Evolutionary conservation across 2,113 vertebrate genomes (phyloP).

Genomic region (Columba janthina): DNA sequence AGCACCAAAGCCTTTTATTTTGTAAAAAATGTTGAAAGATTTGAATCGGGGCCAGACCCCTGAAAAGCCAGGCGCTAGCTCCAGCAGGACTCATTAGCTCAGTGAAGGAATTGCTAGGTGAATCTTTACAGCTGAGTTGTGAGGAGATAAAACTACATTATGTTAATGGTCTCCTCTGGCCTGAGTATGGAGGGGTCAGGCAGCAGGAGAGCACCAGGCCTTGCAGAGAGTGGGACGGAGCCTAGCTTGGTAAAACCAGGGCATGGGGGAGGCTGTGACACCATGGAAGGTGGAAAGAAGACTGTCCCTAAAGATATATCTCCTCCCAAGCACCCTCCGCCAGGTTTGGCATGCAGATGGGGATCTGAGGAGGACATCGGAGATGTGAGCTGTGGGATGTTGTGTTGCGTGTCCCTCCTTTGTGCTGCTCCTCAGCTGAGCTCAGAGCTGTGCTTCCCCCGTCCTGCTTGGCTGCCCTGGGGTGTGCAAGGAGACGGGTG

Average conservation of each 20-base stretch:
- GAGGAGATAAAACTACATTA: background rate
- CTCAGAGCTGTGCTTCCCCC: background rate
- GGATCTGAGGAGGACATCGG: background rate
- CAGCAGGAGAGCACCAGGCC: background rate
- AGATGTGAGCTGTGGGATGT: background rate
- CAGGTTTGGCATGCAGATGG: fast-evolving
- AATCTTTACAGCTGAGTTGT: background rate
- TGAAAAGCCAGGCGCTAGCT: background rate
- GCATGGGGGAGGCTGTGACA: background rate
- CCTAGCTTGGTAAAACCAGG: background rate
- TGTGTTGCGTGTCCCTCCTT: background rate
- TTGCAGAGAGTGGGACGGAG: background rate
- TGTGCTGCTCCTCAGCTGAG: background rate
- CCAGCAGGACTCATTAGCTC: background rate
- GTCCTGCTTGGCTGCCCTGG: fast-evolving
- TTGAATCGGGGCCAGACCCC: background rate
- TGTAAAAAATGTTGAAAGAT: background rate
- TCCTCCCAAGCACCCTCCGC: background rate
- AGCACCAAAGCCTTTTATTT: background rate
- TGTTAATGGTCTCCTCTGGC: background rate
- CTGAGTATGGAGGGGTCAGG: background rate
- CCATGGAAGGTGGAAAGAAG: background rate
- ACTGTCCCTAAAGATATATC: background rate
- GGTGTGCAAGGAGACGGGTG: background rate
- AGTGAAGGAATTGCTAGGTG: background rate